Evolutionary conservation across 2,113 vertebrate species (phyloP).

Genomic region (Uria lomvia): DNA sequence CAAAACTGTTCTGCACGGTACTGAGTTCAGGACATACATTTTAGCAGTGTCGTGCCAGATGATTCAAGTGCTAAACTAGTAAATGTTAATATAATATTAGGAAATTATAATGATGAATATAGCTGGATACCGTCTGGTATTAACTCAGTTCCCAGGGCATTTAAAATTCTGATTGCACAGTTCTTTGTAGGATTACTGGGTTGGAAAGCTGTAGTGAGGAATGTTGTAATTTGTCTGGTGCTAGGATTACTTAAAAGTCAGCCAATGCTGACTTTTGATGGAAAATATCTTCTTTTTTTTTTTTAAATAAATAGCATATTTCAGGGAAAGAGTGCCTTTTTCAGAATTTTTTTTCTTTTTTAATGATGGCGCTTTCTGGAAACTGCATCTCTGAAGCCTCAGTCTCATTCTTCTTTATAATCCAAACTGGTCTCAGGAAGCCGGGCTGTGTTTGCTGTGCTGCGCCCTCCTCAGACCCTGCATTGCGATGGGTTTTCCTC

Average conservation of each 20-base stretch:
- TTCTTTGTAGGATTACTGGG: constrained; percentile 29
- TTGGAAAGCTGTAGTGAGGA: constrained; percentile 27
- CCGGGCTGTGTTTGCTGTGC: background rate
- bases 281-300: background rate
- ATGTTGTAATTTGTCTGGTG: constrained; percentile 7
- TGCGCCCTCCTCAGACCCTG: background rate
- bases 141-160: constrained; percentile 33
- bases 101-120: constrained; percentile 49
- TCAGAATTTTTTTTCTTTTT: background rate
- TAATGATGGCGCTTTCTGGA: background rate
- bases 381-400: background rate
- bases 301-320: background rate
- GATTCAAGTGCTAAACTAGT: constrained; percentile 38
- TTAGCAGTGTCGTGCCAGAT: background rate
- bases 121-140: constrained; percentile 47
- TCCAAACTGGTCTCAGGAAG: background rate
- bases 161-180: constrained; percentile 36
- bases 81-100: constrained; percentile 54
- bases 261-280: background rate
- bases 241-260: background rate
- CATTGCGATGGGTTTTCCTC: background rate
- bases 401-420: background rate
- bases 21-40: background rate
- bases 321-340: background rate
- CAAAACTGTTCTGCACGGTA: background rate